phyloP scores from a whole-genome alignment of 2,888 invertebrate species.

The Actias luna region DNA sequence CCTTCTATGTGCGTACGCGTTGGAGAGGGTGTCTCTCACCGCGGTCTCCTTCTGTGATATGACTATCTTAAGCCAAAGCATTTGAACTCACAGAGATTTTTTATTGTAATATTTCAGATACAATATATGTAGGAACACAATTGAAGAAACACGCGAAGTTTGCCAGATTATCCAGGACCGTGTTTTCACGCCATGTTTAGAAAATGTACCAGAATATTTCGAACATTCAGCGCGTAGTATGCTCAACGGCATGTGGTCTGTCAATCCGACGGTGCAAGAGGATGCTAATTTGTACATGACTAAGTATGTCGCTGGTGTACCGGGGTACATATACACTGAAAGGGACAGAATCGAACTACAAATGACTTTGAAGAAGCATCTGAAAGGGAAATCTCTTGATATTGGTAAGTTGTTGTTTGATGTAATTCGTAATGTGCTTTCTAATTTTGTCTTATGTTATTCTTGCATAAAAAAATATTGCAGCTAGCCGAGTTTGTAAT shows the following conservation, averaged over 20 bases:
- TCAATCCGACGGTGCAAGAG: slow-evolving; percentile 83
- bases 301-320: slow-evolving; percentile 77
- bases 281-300: slow-evolving; percentile 79
- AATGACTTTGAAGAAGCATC: slow-evolving; percentile 39
- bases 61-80: too few relatives aligned
- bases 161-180: slow-evolving; percentile 82
- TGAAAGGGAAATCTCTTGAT: slow-evolving; percentile 52
- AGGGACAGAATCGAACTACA: slow-evolving; percentile 52
- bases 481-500: too few relatives aligned
- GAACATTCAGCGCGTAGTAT: slow-evolving; percentile 84
- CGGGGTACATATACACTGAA: slow-evolving; percentile 78
- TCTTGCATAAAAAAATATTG: too few relatives aligned
- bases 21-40: too few relatives aligned
- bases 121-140: slow-evolving; percentile 85
- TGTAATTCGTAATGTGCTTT: too few relatives aligned
- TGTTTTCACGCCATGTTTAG: slow-evolving; percentile 83
- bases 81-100: too few relatives aligned
- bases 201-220: slow-evolving; percentile 83
- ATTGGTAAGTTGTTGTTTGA: slow-evolving; percentile 52
- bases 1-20: too few relatives aligned
- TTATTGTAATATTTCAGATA: slow-evolving; percentile 70
- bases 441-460: too few relatives aligned
- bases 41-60: too few relatives aligned
- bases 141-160: slow-evolving; percentile 83
- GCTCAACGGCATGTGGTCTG: slow-evolving; percentile 85